Base-by-base conservation (phyloP, 2,113 vertebrate genomes). In the Semnornis frantzii region DNA sequence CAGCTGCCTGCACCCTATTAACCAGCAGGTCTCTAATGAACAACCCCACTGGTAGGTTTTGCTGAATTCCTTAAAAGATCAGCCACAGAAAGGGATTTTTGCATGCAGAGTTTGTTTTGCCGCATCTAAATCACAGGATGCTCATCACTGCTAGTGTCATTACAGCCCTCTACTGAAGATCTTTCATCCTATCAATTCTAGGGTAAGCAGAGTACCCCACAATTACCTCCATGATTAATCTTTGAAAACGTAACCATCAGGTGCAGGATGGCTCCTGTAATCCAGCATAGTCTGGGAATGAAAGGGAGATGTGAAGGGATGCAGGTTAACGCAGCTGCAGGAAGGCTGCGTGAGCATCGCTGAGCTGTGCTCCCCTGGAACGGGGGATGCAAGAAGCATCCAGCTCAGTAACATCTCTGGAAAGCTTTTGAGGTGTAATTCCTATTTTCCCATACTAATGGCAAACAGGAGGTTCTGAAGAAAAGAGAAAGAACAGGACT, bases 111-210 rank as follows among this genome's bases (percentile, higher is more conserved):
- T 2, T 17, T 42, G 27, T 21, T 65, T 65, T 59, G 57, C 19
- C 6, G 5, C 66, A 18, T 12, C 7, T 11, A 34, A 65, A 75
- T 54, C 24, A 2, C 28, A 12, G 17, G 31, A 23, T 13, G 10
- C 25, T 44, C 15, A 7, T 13, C 10, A 0, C n/a, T 5, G 8
- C 62, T 3, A 4, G 5, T 8, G 54, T 14, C 25, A 1, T 31
- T 15, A 25, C 55, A 60, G 5, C 37, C 52, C 44, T n/a, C 30
- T 13, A 2, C n/a, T 8, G 5, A 21, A 52, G 9, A 48, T 8
- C 28, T 42, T 30, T 21, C n/a, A n/a, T 15, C n/a, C 6, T 34
- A 6, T 5, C 12, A 34, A 31, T 42, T 25, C 50, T 39, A 1
- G 3, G 6, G 55, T 3, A 58, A 28, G n/a, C 52, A 44, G 14